Base-by-base conservation (phyloP, 2,888 invertebrate genomes). In the Ceriagrion tenellum region DNA sequence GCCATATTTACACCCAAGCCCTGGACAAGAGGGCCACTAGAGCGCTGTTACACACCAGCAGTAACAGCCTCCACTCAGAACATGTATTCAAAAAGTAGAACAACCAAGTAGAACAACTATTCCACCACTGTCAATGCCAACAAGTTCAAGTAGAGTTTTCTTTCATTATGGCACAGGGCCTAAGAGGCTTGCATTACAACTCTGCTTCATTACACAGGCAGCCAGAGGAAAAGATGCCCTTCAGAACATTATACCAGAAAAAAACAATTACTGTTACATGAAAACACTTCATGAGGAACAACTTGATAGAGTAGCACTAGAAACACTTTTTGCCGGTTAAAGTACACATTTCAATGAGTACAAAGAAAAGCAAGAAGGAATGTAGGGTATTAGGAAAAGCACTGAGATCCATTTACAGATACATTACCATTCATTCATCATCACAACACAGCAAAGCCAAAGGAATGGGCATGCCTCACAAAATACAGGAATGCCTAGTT, bases 251-350 rank as follows among this genome's bases (percentile, higher is more conserved):
- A 13, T 35, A 35, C 26, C 26, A 69, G 47, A 47, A 47, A n/a
- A 30, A 81, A 35, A 81, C 12, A 81, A 81, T 35, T 35, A 81
- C 10, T 35, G 81, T 18, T 81, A 30, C 3, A 4, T 81, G 74
- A 81, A 35, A 81, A 81, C 81, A 35, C 81, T 35, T 81, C 81
- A 81, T 81, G 81, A 81, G 69, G 69, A 81, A 81, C 81, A 81
- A 69, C 81, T 81, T 81, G 81, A 81, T 35, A 13, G 13, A 81
- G 81, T 81, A 35, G 30, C 13, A 81, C 81, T 35, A 81, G 30
- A 35, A 81, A 81, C 35, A 35, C 81, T 30, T 81, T 2, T 35
- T 13, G 30, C n/a, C 8, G 81, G 16, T 35, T 81, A 81, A 81
- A 81, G 81, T 35, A 81, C 81, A 81, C 35, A 81, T 13, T 35